phyloP scores from a whole-genome alignment of 2,113 vertebrate genomes.

The Monopterus albus region DNA sequence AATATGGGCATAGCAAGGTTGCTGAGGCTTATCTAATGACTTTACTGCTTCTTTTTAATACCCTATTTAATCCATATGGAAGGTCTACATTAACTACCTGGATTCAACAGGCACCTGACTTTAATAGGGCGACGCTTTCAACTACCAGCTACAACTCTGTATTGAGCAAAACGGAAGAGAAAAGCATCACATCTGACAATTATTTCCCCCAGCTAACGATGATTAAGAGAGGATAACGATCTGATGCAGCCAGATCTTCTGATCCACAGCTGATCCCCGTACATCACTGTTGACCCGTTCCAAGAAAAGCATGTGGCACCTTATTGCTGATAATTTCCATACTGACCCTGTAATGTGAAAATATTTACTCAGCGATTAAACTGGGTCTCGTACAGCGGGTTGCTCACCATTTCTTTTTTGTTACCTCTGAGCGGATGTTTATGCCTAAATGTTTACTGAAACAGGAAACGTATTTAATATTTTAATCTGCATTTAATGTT shows the following conservation, averaged over 20 bases:
- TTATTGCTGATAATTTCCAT: conserved; percentile 96
- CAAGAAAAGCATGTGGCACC: conserved; percentile 15
- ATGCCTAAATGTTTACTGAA: not conserved
- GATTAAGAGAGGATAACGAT: conserved; percentile 36
- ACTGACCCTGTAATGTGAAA: conserved; percentile 87
- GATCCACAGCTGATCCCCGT: conserved; percentile 25
- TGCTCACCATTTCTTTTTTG: not conserved
- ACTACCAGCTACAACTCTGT: not conserved
- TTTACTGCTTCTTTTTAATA: conserved; percentile 13
- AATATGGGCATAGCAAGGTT: not conserved
- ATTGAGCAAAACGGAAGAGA: not conserved
- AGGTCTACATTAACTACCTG: conserved; percentile 8
- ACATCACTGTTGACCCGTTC: conserved; percentile 11
- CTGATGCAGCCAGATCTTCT: conserved; percentile 36
- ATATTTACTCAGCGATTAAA: not conserved
- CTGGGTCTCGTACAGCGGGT: not conserved
- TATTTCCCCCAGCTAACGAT: conserved; percentile 20
- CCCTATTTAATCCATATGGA: not conserved
- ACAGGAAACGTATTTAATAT: too few species aligned
- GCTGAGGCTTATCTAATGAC: conserved; percentile 6
- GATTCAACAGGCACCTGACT: not conserved
- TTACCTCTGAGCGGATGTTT: not conserved
- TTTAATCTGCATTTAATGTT: too few species aligned
- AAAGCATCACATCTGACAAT: conserved; percentile 22
- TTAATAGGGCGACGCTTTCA: not conserved